Base-by-base conservation (phyloP, 2,113 vertebrate genomes). In the Rhipidura dahli region DNA sequence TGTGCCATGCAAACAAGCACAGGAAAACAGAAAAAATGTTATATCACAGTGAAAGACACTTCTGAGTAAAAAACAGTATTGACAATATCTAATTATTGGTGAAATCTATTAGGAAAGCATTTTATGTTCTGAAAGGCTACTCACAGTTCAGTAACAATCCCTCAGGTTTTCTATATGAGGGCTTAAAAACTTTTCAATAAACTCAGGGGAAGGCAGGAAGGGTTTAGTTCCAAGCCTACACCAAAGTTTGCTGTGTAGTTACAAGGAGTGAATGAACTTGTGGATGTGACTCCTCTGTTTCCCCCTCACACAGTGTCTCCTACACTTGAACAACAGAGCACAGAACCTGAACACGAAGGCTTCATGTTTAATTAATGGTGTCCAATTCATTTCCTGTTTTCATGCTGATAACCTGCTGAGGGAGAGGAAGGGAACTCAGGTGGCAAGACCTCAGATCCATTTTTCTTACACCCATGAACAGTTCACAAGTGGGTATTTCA, bases 291-390 rank as follows among this genome's bases (percentile, higher is more conserved):
- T 91, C 75, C 70, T 85, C 77, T 63, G 88, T 86, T 85, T 56
- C 94, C 88, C 78, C 75, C 89, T 85, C 78, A 40, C 84, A 91
- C 80, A 22, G 84, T 78, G 84, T 91, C 78, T 87, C 31, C 61
- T 87, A 64, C 95, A 90, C 94, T 93, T 54, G 81, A 96, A 95
- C 20, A 7, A 54, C 91, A 95, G 97, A 96, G 97, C 96, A 80
- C 95, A 90, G 89, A 93, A 61, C 91, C 89, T 65, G 94, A 97
- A 93, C 97, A 96, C 75, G 57, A 42, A 78, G 66, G 83, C 96
- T 97, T 98, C 98, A 98, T 98, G 98, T 98, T 98, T 98, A 98
- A 98, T 98, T 98, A 97, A 98, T 98, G 95, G 96, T 95, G 93
- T 95, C 98, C 98, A 96, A 97, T 96, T 94, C 96, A 54, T 96